Percentiles rank a stretch among this genome's conserved stretches.
Evolutionary conservation across 2,113 vertebrate genomes (phyloP).

Genomic region (Nestor notabilis): DNA sequence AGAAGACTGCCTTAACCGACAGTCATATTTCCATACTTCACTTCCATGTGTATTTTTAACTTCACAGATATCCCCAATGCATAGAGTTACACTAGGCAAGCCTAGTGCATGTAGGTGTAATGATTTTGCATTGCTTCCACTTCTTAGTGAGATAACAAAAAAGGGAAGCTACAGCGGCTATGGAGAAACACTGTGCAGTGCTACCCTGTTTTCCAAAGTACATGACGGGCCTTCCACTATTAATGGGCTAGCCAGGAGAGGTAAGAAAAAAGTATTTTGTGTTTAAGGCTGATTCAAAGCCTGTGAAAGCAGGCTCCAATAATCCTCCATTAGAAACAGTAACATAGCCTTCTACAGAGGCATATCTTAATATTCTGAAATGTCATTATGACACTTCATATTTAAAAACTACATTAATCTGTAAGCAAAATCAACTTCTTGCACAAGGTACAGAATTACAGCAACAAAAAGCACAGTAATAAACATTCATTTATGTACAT

Average conservation of each 20-base stretch:
- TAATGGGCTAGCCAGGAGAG: background rate
- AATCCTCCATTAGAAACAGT: background rate
- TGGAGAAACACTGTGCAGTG: background rate
- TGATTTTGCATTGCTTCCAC: background rate
- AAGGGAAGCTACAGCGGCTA: background rate
- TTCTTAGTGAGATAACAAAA: background rate
- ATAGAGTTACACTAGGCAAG: background rate
- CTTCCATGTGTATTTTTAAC: background rate
- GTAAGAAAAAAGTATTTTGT: background rate
- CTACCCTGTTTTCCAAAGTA: background rate
- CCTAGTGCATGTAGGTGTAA: background rate
- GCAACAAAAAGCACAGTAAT: background rate
- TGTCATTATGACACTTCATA: background rate
- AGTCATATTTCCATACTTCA: background rate
- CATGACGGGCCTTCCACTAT: background rate
- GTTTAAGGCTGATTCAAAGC: background rate
- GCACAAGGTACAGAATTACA: background rate
- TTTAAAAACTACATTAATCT: background rate
- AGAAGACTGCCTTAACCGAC: background rate
- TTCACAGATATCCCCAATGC: background rate
- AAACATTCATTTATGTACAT: background rate
- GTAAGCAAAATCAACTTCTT: background rate
- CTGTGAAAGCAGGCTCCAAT: background rate
- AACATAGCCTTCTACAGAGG: background rate
- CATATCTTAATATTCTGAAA: background rate